Base-by-base conservation (phyloP, 2,113 vertebrate genomes). In the Rhinopithecus roxellana region DNA sequence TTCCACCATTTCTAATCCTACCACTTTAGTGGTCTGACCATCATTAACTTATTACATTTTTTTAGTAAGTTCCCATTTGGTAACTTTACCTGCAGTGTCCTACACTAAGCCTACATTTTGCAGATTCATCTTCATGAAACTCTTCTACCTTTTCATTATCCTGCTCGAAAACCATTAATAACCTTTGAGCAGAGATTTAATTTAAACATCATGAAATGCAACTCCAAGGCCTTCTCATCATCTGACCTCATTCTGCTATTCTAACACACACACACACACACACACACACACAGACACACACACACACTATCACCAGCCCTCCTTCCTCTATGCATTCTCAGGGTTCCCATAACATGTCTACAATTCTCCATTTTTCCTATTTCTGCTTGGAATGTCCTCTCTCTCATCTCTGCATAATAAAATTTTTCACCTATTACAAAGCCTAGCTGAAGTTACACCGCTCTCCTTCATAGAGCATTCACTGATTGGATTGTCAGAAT, bases 101-200 rank as follows among this genome's bases (percentile, higher is more conserved):
- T 40, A 14, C 14, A n/a, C 18, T 89, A 52, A 20, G 8, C 70
- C 59, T 79, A 17, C 6, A 0, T 27, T 67, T 93, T 77, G 52
- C n/a, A 96, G 90, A 69, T 55, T 89, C 78, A n/a, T 75, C 13
- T 30, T 45, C n/a, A 77, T 52, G 38, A 75, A 96, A 57, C 40
- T 50, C 30, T 92, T 77, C 35, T 70, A 2, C 43, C 38, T 88
- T 87, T 94, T 94, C 23, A 69, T 77, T 81, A 5, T 43, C 12
- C 0, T 35, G 11, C 23, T 84, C 50, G 67, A 2, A 80, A 84
- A 67, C 55, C 11, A 69, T 90, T 82, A 74, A 22, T 80, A 95
- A 69, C 23, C n/a, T 52, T 97, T 85, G 50, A 83, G 43, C 50
- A 94, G 43, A 52, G 30, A 84, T 96, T 86, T 93, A 77, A 86